phyloP scores from a whole-genome alignment of 2,113 vertebrate genomes.

The Paramormyrops kingsleyae region DNA sequence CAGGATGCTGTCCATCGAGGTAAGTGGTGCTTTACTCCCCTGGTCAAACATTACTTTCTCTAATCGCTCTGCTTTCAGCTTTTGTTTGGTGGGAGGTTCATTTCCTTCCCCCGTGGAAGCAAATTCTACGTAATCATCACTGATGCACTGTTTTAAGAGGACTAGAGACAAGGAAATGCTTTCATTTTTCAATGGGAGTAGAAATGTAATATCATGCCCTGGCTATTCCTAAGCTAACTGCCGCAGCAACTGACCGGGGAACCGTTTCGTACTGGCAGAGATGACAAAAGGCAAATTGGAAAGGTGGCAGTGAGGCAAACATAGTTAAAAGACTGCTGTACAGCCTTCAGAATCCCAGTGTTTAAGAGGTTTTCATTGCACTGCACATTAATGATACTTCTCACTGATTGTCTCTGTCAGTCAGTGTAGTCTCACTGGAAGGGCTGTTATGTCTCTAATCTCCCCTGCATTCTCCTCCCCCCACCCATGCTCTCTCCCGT shows the following conservation, averaged over 20 bases:
- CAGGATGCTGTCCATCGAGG: slow-evolving; percentile 63
- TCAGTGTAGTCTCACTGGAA: background rate
- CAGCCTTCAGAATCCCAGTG: background rate
- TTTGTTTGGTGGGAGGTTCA: background rate
- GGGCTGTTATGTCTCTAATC: background rate
- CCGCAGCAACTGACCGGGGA: background rate
- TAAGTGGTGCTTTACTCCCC: slow-evolving; percentile 40
- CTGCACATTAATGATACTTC: background rate
- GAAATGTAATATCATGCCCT: background rate
- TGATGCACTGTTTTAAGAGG: background rate
- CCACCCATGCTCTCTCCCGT: slow-evolving; percentile 1
- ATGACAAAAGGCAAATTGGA: background rate
- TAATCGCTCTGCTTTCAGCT: background rate
- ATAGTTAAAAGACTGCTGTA: background rate
- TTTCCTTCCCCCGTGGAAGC: background rate
- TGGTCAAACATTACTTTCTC: background rate
- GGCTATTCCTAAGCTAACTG: background rate
- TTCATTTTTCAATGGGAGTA: background rate
- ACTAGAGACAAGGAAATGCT: background rate
- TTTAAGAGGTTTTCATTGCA: background rate
- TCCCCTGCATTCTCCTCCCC: background rate
- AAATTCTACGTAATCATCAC: background rate
- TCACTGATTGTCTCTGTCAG: background rate
- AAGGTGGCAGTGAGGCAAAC: background rate
- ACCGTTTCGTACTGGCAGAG: background rate